Evolutionary conservation across 2,113 vertebrate species (phyloP).

Genomic region (Diglossa brunneiventris): DNA sequence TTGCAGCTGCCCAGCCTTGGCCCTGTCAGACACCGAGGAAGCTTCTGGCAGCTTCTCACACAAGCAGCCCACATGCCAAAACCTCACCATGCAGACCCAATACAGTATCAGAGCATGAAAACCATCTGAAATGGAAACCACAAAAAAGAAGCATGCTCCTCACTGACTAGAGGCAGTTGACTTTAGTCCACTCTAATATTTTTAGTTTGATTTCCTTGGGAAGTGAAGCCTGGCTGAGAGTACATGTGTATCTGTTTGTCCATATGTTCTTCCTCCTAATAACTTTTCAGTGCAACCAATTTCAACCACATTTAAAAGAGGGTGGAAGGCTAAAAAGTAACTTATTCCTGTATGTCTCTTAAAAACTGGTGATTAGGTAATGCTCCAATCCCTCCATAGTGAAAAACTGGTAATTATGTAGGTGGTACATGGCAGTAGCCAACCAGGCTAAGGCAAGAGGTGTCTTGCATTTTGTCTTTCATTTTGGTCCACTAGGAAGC

Average conservation of each 20-base stretch:
- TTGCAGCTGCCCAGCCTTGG: not conserved
- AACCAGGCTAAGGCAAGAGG: not conserved
- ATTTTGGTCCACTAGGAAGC: not conserved
- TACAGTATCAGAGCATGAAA: not conserved
- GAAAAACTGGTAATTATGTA: not conserved
- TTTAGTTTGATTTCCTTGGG: not conserved
- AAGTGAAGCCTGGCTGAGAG: not conserved
- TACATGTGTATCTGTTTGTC: not conserved
- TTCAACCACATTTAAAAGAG: not conserved
- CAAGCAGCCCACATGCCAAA: not conserved
- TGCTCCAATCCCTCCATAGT: not conserved
- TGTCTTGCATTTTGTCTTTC: not conserved
- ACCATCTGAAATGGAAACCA: not conserved
- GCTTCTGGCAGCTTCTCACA: not conserved
- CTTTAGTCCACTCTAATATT: not conserved
- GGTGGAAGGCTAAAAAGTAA: not conserved
- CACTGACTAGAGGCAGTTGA: not conserved
- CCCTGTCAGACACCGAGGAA: not conserved
- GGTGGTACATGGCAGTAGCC: not conserved
- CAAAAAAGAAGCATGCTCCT: not conserved
- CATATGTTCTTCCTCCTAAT: slow-evolving; percentile 13
- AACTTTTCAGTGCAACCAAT: not conserved
- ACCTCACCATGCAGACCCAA: not conserved
- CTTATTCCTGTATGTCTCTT: not conserved
- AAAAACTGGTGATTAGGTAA: not conserved